A percentile compares a stretch with the other conserved stretches of the same genome.
Conservation (phyloP, 2,797 vertebrate species). For the Dendrocincla tyrannina region DNA sequence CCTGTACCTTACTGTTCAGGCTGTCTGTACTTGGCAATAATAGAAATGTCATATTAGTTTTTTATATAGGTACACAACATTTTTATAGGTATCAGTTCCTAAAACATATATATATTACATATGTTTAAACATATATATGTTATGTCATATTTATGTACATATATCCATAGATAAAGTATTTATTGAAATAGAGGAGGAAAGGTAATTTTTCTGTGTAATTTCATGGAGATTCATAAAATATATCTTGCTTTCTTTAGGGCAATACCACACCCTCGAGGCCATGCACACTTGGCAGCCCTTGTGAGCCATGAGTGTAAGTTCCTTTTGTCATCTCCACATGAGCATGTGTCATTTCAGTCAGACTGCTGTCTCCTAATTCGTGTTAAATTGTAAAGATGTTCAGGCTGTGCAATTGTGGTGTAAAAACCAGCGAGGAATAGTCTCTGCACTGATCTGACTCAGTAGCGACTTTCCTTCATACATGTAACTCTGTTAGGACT, state of each 20-base stretch:
- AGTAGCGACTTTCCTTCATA: not conserved
- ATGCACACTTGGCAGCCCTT: slow-evolving; percentile 94
- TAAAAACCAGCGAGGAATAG: not conserved
- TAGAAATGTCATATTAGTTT: not conserved
- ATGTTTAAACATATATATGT: not conserved
- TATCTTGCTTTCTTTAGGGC: slow-evolving; percentile 79
- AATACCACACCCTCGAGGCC: slow-evolving; percentile 94
- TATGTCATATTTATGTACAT: not conserved
- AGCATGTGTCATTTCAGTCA: not conserved
- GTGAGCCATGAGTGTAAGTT: slow-evolving; percentile 95
- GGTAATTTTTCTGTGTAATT: not conserved
- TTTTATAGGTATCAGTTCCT: not conserved
- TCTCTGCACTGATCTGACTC: not conserved
- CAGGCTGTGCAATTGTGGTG: not conserved
- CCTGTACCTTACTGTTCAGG: not conserved
- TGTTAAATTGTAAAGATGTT: not conserved
- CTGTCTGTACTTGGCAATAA: not conserved
- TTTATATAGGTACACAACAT: not conserved
- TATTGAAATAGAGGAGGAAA: not conserved
- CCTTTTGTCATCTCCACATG: not conserved
- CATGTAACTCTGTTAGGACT: not conserved
- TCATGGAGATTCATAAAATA: not conserved
- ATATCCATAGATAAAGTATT: not conserved
- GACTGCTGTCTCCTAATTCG: not conserved
- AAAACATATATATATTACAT: not conserved